Base-by-base conservation (phyloP, 1,140 invertebrate genomes). In the Ruditapes philippinarum region DNA sequence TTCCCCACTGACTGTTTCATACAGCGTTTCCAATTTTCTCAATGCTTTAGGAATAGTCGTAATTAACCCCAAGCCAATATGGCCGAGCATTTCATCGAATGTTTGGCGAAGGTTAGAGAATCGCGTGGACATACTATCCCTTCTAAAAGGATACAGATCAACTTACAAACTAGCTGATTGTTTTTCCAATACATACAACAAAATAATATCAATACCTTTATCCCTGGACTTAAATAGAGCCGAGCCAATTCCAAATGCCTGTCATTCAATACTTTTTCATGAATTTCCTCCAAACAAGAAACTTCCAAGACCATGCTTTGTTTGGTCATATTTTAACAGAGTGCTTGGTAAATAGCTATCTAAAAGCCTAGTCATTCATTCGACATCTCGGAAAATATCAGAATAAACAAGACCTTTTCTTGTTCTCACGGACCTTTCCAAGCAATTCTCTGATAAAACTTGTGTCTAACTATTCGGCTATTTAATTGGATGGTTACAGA, bases 21-120 rank as follows among this genome's bases (percentile, higher is more conserved):
- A 73, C 42, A 54, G 49, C 60, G n/a, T 73, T 68, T 84, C 82
- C 82, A 84, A 84, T 84, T 84, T 73, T 22, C 82, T n/a, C 22
- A 84, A 65, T 45, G 40, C 62, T 84, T 65, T 45, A 49, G 19
- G 40, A 70, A 73, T 54, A 70, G 65, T 28, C 82, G 45, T 83
- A 84, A 84, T 84, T 84, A 84, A 84, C 82, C 82, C 65, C 62
- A 73, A 36, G 82, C 65, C 45, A 68, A 84, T 84, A 73, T 45
- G 28, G 42, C 57, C 49, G 65, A 62, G 36, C 36, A 65, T 40
- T 65, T 81, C 79, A 62, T 81, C 57, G 33, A 25, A 22, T 36
- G 40, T 3, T n/a, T 81, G 74, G 74, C 22, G 14, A 49, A 25
- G 49, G 40, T 78, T 51, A 62, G 57, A 62, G 79, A 25, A 40